Conservation (phyloP, 2,888 invertebrate species). For the Nomada lathburiana region DNA sequence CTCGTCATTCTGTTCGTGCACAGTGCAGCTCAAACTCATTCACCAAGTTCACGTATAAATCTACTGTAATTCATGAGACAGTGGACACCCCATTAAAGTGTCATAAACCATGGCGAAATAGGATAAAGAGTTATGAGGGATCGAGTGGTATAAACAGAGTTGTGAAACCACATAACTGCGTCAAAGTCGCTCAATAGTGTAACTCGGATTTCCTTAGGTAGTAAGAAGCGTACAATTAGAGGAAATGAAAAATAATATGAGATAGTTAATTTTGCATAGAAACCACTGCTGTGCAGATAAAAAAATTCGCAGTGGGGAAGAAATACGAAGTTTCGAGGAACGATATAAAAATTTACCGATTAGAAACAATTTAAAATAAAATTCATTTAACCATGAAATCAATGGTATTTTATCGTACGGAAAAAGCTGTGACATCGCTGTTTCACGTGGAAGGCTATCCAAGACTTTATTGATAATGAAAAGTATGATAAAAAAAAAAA, state of each 20-base stretch:
- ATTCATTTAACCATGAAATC: background rate
- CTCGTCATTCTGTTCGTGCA: background rate
- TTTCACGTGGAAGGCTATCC: background rate
- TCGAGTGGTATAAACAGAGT: conserved; percentile 4
- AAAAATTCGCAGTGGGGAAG: too few relatives aligned
- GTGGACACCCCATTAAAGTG: conserved; percentile 20
- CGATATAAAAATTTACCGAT: background rate
- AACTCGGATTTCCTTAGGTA: background rate
- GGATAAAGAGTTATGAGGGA: background rate
- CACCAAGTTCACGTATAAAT: conserved; percentile 20
- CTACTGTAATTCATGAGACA: conserved; percentile 20
- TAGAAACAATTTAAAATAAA: background rate
- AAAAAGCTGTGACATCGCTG: background rate
- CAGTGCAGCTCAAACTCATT: conserved; percentile 2
- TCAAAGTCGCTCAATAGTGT: background rate
- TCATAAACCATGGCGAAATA: conserved; percentile 11
- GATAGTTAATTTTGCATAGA: background rate
- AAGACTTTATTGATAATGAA: background rate
- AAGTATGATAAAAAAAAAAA: background rate
- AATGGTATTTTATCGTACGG: background rate
- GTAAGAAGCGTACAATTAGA: background rate
- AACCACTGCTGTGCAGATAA: too few relatives aligned
- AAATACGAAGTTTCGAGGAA: too few relatives aligned
- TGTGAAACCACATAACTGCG: background rate
- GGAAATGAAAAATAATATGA: background rate